phyloP scores from a whole-genome alignment of 1,140 invertebrate genomes.

The Cherax destructor region DNA sequence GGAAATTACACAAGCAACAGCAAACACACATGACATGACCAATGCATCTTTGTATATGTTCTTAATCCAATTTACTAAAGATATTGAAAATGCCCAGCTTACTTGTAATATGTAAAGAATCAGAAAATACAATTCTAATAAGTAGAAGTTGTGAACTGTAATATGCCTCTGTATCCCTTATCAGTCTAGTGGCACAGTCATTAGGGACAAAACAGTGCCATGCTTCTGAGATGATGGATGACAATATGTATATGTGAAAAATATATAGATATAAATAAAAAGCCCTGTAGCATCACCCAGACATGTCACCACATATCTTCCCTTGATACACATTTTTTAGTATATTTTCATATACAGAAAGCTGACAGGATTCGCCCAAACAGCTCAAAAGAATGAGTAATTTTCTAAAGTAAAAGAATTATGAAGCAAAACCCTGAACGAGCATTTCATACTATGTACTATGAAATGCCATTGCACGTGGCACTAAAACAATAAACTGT shows the following conservation, averaged over 20 bases:
- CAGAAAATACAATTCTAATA: not conserved
- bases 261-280: not conserved
- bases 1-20: not conserved
- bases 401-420: not conserved
- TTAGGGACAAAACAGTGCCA: not conserved
- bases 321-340: constrained; percentile 10
- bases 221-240: constrained; percentile 4
- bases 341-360: constrained; percentile 17
- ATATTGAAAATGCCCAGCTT: not conserved
- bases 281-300: constrained; percentile 33
- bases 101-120: not conserved
- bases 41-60: not conserved
- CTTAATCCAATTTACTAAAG: not conserved
- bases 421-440: constrained; percentile 30
- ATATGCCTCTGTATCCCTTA: constrained; percentile 1
- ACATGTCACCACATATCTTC: not conserved
- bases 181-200: constrained; percentile 25
- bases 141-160: not conserved
- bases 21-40: not conserved
- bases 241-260: too few relatives aligned
- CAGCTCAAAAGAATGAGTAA: not conserved
- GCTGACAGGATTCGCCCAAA: constrained; percentile 8
- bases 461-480: constrained; percentile 63
- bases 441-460: constrained; percentile 42
- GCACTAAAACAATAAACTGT: constrained; percentile 53